Base-by-base conservation (phyloP, 2,797 vertebrate species). In the Chelidonichthys spinosus region DNA sequence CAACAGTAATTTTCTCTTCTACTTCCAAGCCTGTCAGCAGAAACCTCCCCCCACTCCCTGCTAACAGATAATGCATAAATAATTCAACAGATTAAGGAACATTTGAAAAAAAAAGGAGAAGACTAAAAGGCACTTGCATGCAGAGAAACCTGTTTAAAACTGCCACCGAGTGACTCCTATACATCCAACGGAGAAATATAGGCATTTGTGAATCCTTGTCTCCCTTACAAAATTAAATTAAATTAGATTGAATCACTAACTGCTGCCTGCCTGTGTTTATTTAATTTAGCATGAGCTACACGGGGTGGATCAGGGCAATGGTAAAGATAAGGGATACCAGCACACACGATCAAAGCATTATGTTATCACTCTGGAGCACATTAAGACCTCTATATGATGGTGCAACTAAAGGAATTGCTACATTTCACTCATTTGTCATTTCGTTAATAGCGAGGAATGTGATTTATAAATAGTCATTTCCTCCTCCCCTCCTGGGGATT, bases 11-110 rank as follows among this genome's bases (percentile, higher is more conserved):
- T 81, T 74, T 72, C 60, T 63, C 71, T 63, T 42, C 65, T 72
- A 10, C 63, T 40, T 62, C 63, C 79, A 52, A 39, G 59, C 62
- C 66, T 73, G 58, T 77, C 69, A 81, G 82, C 66, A 64, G 39
- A 67, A 68, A 61, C 56, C 69, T 76, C 74, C 71, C 65, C 40
- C 66, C 58, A 39, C 55, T 56, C 56, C 61, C 74, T 56, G 61
- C 74, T 17, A 35, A 49, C 58, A 82, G 79, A 90, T 81, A 81
- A 81, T 11, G 32, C 75, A 87, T 89, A 49, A 90, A 91, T 89
- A 90, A 88, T 90, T 87, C 71, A 90, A 3, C 63, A 78, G 64
- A 87, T 87, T 86, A 86, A 88, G 86, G 64, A 81, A 50, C 5
- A 42, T 52, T 64, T 73, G 53, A 80, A 82, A 72, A 59, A 72